Evolutionary conservation across 2,888 invertebrate species (phyloP), one percentile per base, ranked within the genome.

Genomic region (Cryptosula pallasiana): DNA sequence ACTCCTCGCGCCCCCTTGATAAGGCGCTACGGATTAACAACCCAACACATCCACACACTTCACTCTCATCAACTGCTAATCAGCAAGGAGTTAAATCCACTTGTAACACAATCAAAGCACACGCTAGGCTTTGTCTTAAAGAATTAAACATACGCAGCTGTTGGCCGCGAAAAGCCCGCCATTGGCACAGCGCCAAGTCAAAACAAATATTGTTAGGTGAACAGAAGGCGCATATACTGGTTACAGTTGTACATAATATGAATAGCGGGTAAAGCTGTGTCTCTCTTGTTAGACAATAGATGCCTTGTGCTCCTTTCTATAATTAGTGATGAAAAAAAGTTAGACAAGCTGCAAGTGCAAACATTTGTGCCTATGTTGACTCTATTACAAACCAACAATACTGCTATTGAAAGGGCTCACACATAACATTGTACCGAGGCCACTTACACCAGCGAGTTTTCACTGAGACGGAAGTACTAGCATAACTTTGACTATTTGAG

Each of bases 61-160:
- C 45, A 45, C 45, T 45, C 45, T 45, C 45, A 45, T 45, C 45
- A 45, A 45, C 45, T 45, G 20, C 9, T 45, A 45, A 45, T 45
- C 5, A 45, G 45, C 20, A 13, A 45, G 20, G 20, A 45, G 9
- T 1, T 63, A 63, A 63, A 63, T 63, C 63, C 27, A 32, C 63
- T 63, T 32, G n/a, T 57, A 57, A 57, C 3, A 57, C 25, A 25
- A 63, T 27, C 63, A 32, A 32, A 63, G 13, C 32, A 63, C 32
- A 63, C 63, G 27, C 29, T 63, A 13, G 9, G 63, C 63, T 32
- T 63, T 63, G 63, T 63, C 63, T 63, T 20, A 9, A 20, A 32
- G 32, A 9, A 57, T 63, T 63, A 63, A 63, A 25, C 29, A 63
- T 34, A 63, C 25, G 27, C 63, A 63, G 63, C 63, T 63, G 63